A percentile compares a stretch with the other conserved stretches of the same genome.
Evolutionary conservation across 2,797 vertebrate species (phyloP).

Genomic region (Takifugu rubripes): DNA sequence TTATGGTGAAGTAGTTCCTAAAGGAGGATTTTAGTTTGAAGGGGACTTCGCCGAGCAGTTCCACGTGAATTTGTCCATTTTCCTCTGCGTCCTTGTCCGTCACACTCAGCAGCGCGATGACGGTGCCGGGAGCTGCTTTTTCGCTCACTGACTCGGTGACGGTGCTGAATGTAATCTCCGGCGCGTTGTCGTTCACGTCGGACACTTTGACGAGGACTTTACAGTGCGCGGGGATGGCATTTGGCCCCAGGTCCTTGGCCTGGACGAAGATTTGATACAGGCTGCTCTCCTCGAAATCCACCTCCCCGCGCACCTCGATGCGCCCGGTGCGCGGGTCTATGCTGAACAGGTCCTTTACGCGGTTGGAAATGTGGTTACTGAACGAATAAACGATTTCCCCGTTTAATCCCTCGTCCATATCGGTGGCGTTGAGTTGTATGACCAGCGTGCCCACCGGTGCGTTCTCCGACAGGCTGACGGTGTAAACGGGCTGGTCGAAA

Average conservation of each 20-base stretch:
- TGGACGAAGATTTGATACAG: conserved; percentile 96
- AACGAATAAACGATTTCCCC: conserved; percentile 94
- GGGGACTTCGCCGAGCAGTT: conserved; percentile 90
- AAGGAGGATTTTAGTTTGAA: conserved; percentile 94
- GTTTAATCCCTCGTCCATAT: conserved; percentile 91
- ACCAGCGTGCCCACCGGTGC: conserved; percentile 88
- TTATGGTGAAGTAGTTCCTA: conserved; percentile 92
- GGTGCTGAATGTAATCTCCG: conserved; percentile 95
- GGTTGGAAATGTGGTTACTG: conserved; percentile 90
- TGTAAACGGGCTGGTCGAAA: conserved; percentile 93
- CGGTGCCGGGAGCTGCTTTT: conserved; percentile 88
- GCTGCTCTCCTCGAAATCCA: conserved; percentile 93
- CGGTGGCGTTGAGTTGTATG: conserved; percentile 93
- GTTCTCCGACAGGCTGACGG: conserved; percentile 88
- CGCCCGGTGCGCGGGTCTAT: conserved; percentile 88
- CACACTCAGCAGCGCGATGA: conserved; percentile 94
- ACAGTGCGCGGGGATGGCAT: conserved; percentile 94
- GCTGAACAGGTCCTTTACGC: conserved; percentile 90
- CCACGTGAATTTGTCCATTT: conserved; percentile 92
- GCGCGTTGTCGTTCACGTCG: conserved; percentile 92
- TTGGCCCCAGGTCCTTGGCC: conserved; percentile 94
- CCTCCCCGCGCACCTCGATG: conserved; percentile 88
- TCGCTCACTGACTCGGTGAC: conserved; percentile 95
- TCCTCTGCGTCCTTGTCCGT: conserved; percentile 91
- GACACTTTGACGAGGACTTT: conserved; percentile 91